phyloP scores from a whole-genome alignment of 2,797 vertebrate genomes.

The Cyclura pinguis region DNA sequence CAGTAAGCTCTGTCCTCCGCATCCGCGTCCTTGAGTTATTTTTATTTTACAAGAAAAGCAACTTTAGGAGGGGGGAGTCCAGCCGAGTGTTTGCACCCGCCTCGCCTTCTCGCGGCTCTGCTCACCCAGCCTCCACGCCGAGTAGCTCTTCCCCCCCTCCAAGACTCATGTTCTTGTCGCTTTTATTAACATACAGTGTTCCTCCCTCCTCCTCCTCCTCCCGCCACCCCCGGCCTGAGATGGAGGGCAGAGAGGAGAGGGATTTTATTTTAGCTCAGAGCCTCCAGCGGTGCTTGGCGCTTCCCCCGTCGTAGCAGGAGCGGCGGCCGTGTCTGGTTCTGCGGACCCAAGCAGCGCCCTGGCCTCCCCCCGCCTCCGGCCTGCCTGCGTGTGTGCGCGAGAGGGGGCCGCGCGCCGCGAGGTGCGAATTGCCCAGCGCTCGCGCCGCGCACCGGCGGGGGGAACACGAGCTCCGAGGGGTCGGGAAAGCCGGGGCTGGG shows the following conservation, averaged over 20 bases:
- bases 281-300: slow-evolving; percentile 1
- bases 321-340: slow-evolving; percentile 38
- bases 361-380: not conserved
- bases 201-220: not conserved
- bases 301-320: slow-evolving; percentile 2
- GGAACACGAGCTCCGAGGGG: not conserved
- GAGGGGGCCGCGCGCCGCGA: not conserved
- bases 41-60: not conserved
- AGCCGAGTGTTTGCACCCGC: not conserved
- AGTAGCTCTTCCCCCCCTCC: not conserved
- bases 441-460: not conserved
- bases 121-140: not conserved
- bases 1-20: too few relatives aligned
- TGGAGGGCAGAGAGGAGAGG: not conserved
- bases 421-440: slow-evolving; percentile 42
- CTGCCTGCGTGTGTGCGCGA: not conserved
- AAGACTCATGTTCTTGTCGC: not conserved
- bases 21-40: too few relatives aligned
- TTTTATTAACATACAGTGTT: not conserved
- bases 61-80: too few relatives aligned
- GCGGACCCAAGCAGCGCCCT: slow-evolving; percentile 27
- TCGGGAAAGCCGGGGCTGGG: not conserved
- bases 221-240: not conserved
- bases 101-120: not conserved
- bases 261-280: slow-evolving; percentile 8